phyloP scores from a whole-genome alignment of 2,113 vertebrate species.

The Hassar affinis region DNA sequence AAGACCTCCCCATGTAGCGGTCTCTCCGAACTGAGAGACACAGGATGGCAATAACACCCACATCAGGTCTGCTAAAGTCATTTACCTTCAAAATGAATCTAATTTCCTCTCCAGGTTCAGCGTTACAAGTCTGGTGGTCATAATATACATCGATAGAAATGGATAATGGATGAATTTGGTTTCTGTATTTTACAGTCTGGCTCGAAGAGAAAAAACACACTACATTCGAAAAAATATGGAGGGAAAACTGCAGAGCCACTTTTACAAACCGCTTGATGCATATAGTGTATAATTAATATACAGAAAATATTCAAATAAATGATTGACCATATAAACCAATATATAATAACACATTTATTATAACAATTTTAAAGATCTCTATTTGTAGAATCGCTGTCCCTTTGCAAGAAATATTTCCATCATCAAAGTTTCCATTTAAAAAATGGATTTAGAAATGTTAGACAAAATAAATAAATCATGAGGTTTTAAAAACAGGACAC shows the following conservation, averaged over 20 bases:
- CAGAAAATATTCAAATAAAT: background rate
- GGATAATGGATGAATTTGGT: background rate
- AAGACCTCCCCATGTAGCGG: conserved; percentile 43
- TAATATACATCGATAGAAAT: conserved; percentile 23
- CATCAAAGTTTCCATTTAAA: conserved; percentile 25
- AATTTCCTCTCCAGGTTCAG: conserved; percentile 51
- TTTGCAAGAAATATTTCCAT: conserved; percentile 13
- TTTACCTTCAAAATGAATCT: conserved; percentile 56
- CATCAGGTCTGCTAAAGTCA: conserved; percentile 52
- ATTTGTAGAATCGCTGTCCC: background rate
- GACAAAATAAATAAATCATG: background rate
- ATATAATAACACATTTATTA: background rate
- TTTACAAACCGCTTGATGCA: too few species aligned
- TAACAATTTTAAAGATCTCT: background rate
- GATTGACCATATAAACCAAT: background rate
- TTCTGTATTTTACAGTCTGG: background rate
- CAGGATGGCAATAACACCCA: conserved; percentile 23
- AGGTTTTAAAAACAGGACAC: background rate
- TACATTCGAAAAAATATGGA: background rate
- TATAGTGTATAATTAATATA: too few species aligned
- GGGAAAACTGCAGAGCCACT: background rate
- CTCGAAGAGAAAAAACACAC: background rate
- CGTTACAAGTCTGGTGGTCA: conserved; percentile 31
- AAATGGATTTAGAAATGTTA: background rate
- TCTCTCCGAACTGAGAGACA: conserved; percentile 30